A percentile compares a stretch with the other conserved stretches of the same genome.
phyloP scores from a whole-genome alignment of 2,797 vertebrate species.

The Muraenolepis orangiensis region DNA sequence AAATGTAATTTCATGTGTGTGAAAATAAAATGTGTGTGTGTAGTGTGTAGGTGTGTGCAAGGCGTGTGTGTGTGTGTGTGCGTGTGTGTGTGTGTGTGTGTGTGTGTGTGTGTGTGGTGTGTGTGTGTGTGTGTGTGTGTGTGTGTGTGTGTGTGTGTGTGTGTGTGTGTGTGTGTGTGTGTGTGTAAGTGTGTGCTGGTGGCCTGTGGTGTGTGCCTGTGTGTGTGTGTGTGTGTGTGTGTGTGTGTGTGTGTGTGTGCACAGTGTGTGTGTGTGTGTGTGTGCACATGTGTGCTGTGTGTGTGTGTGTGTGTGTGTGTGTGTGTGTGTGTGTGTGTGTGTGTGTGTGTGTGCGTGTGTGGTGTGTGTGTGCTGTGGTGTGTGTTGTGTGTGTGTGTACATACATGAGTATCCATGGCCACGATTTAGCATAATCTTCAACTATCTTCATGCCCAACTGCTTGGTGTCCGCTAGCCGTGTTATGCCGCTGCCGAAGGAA shows the following conservation, averaged over 20 bases:
- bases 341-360: conserved; percentile 14
- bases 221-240: conserved; percentile 14
- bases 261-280: conserved; percentile 26
- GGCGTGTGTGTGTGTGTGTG: conserved; percentile 14
- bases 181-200: conserved; percentile 18
- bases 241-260: conserved; percentile 14
- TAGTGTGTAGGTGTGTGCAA: no score
- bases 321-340: conserved; percentile 9
- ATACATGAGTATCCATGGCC: conserved; percentile 55
- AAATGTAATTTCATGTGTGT: neutral
- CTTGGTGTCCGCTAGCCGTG: conserved; percentile 40
- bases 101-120: conserved; percentile 18
- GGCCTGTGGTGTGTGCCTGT: no score
- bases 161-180: conserved; percentile 15
- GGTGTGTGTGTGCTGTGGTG: conserved; percentile 5
- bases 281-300: conserved; percentile 14
- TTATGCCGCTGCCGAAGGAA: conserved; percentile 33
- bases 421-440: conserved; percentile 53
- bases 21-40: conserved; percentile 4
- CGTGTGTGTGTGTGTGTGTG: conserved; percentile 41
- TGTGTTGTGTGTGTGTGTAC: conserved; percentile 14
- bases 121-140: conserved; percentile 9
- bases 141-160: conserved; percentile 14
- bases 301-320: conserved; percentile 18
- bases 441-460: conserved; percentile 49